phyloP scores from a whole-genome alignment of 1,140 invertebrate genomes.

The Watersipora subatra region DNA sequence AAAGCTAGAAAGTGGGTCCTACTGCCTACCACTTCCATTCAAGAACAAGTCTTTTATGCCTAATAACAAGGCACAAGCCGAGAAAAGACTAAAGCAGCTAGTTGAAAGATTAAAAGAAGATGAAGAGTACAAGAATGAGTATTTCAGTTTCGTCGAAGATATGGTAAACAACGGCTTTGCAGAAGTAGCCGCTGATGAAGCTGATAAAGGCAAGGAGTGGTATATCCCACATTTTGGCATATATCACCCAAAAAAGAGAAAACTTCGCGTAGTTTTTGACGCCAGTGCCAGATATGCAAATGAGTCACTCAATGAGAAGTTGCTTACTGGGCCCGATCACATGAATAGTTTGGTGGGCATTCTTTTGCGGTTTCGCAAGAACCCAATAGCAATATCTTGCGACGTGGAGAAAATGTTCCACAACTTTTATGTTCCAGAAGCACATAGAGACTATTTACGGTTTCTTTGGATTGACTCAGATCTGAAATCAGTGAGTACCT shows the following conservation, averaged over 20 bases:
- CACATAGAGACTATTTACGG: constrained; percentile 11
- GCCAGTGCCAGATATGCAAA: constrained; percentile 14
- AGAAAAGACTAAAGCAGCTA: background rate
- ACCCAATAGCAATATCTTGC: constrained; percentile 15
- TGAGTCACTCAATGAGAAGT: constrained; percentile 16
- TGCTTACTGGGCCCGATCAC: constrained; percentile 20
- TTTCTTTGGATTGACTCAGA: constrained; percentile 13
- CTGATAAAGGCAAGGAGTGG: constrained; percentile 6
- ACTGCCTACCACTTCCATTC: constrained; percentile 1
- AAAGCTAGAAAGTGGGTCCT: background rate
- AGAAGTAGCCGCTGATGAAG: constrained; percentile 7
- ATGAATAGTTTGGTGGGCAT: constrained; percentile 17
- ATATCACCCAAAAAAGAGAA: constrained; percentile 17
- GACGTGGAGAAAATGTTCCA: constrained; percentile 26
- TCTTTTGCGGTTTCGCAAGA: constrained; percentile 20
- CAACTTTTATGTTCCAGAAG: constrained; percentile 10
- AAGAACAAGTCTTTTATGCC: background rate
- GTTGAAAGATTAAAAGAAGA: background rate
- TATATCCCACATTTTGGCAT: constrained; percentile 22
- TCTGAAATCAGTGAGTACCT: background rate
- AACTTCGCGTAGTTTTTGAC: constrained; percentile 24
- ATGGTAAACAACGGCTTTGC: constrained; percentile 8
- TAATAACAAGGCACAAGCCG: background rate
- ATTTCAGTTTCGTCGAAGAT: background rate
- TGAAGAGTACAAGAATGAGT: background rate